A percentile compares a stretch with the other conserved stretches of the same genome.
Evolutionary conservation across 2,888 invertebrate genomes (phyloP).

Genomic region (Thysanoteuthis rhombus): DNA sequence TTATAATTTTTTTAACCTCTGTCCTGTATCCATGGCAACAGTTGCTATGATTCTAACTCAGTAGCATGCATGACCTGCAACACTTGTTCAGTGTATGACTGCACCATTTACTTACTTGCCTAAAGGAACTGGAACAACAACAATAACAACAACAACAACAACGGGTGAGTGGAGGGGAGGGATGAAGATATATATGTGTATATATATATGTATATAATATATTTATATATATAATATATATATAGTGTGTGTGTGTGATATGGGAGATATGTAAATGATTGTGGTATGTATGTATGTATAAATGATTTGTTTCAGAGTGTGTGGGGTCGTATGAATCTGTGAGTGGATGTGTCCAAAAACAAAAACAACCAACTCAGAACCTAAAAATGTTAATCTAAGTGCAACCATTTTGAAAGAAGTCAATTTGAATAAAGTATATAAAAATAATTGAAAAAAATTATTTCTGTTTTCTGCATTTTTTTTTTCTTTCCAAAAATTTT

Average conservation of each 20-base stretch:
- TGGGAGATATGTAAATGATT: background rate
- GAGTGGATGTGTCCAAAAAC: background rate
- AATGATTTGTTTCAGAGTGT: background rate
- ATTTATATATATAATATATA: too few species aligned
- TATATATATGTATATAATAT: too few species aligned
- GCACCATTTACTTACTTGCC: background rate
- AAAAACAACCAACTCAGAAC: background rate
- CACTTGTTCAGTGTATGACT: background rate
- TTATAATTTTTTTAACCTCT: too few species aligned
- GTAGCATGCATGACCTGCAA: background rate
- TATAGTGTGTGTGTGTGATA: background rate
- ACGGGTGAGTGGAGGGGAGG: background rate
- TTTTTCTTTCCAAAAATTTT: background rate
- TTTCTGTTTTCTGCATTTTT: background rate
- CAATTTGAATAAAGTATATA: background rate
- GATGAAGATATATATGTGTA: too few species aligned
- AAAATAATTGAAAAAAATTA: background rate
- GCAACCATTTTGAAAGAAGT: background rate
- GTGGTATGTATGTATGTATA: background rate
- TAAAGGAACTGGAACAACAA: constrained; percentile 1
- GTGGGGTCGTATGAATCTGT: background rate
- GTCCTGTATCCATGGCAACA: background rate
- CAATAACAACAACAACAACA: background rate
- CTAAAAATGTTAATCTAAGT: background rate
- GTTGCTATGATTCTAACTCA: background rate